A percentile compares a stretch with the other conserved stretches of the same genome.
Conservation (phyloP, 1,140 invertebrate species). For the Sycophila sp. region DNA sequence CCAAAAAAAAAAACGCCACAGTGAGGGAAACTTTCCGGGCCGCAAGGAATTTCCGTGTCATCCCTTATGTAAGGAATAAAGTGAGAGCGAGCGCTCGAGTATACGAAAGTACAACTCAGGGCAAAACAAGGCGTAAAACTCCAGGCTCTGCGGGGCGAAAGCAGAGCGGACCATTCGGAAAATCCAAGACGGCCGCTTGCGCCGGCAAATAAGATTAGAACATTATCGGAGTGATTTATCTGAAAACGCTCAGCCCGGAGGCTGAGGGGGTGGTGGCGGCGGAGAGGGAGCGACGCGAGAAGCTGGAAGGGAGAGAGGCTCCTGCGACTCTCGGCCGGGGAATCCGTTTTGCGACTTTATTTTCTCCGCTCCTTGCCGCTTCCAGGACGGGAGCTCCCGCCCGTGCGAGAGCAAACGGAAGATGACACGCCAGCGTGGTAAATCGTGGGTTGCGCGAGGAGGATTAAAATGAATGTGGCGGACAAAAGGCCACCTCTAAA, state of each 20-base stretch:
- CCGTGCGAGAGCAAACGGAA: neutral
- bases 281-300: neutral
- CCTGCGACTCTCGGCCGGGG: too few species aligned
- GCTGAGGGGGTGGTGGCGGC: neutral
- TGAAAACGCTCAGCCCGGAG: constrained; percentile 8
- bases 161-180: neutral
- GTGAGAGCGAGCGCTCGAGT: neutral
- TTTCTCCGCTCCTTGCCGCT: constrained; percentile 1
- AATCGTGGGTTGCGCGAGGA: neutral
- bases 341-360: constrained; percentile 32
- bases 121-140: too few species aligned
- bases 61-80: too few species aligned
- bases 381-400: neutral
- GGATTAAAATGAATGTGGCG: too few species aligned
- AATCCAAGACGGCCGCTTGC: neutral
- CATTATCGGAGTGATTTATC: constrained; percentile 40
- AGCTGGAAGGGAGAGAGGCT: neutral
- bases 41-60: too few species aligned
- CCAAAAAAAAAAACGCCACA: too few species aligned
- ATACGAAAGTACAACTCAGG: neutral
- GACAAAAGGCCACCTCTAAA: too few species aligned
- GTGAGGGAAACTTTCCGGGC: too few species aligned
- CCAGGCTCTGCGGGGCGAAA: neutral
- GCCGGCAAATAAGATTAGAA: constrained; percentile 35
- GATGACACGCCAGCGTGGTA: constrained; percentile 8